Evolutionary conservation across 1,140 invertebrate genomes (phyloP), one percentile per base, ranked within the genome.

Genomic region (Mycetomoellerius zeteki): DNA sequence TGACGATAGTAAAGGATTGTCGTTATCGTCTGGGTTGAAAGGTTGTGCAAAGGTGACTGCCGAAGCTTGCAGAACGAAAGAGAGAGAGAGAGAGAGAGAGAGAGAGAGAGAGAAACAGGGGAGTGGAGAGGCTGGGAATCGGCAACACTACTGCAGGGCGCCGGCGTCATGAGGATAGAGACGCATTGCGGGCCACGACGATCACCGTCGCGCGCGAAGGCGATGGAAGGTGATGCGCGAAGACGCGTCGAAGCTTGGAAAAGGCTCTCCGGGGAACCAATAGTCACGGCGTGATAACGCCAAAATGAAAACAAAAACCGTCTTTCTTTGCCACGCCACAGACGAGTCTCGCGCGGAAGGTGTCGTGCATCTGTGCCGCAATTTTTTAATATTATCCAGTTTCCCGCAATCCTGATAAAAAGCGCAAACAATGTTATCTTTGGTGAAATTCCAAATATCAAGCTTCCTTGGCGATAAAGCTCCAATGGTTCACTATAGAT

Each of bases 151-250:
- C 52, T 76, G 88, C 75, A 88, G 71, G 77, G 89, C 89, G 89
- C 89, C 89, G 89, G 89, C 89, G 89, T 90, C 88, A 85, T 60
- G 52, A 82, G 58, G 75, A 12, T n/a, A 82, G 77, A 65, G 89
- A 90, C 89, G 89, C 89, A 90, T 89, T 90, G 89, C 89, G 89
- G 89, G 81, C 81, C 60, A 67, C 86, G 56, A 78, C 21, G 50
- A 88, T 47, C 52, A 73, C 33, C 50, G 60, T 16, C 69, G 71
- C 80, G 33, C 37, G 43, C 21, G 56, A 76, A 62, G 12, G 24
- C 71, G 64, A 67, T 69, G 50, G 77, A 81, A n/a, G 78, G 16
- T 67, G 64, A 81, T 47, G 58, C 82, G 69, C 43, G 73, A 65
- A 65, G 19, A 86, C 30, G 30, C 37, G 72, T 27, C 16, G 72